Evolutionary conservation across 1,140 invertebrate species (phyloP).

Genomic region (Chrysoperla carnea): DNA sequence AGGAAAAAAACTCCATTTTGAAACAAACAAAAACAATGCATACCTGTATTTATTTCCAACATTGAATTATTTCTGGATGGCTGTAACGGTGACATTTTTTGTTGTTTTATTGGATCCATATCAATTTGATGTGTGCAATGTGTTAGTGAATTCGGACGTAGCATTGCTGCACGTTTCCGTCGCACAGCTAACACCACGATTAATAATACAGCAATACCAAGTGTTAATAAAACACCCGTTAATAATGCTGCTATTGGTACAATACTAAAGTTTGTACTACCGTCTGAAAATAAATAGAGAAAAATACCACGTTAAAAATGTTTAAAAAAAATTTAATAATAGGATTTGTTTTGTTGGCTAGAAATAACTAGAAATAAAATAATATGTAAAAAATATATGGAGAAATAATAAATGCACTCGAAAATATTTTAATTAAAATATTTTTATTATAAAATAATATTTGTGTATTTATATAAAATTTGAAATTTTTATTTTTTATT

Average conservation of each 20-base stretch:
- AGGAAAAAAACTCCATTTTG: too few relatives aligned
- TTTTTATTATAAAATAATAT: too few relatives aligned
- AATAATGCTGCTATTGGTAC: conserved; percentile 38
- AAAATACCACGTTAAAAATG: neutral
- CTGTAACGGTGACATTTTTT: conserved; percentile 11
- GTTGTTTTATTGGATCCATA: conserved; percentile 15
- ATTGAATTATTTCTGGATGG: conserved; percentile 19
- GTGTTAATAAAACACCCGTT: conserved; percentile 36
- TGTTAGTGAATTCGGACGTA: conserved; percentile 12
- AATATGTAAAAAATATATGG: neutral
- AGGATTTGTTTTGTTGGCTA: too few relatives aligned
- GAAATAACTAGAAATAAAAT: neutral
- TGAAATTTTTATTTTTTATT: too few relatives aligned
- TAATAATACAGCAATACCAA: conserved; percentile 40
- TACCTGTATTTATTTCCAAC: conserved; percentile 33
- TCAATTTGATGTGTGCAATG: conserved; percentile 17
- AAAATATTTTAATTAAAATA: too few relatives aligned
- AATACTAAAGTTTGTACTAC: conserved; percentile 33
- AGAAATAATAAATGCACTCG: neutral
- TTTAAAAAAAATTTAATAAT: neutral
- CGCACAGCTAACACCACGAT: conserved; percentile 36
- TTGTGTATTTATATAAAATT: too few relatives aligned
- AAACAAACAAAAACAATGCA: neutral
- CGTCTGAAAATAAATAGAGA: conserved; percentile 30
- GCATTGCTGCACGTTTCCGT: conserved; percentile 19